phyloP scores from a whole-genome alignment of 2,888 invertebrate species.

The Coleophora flavipennella region DNA sequence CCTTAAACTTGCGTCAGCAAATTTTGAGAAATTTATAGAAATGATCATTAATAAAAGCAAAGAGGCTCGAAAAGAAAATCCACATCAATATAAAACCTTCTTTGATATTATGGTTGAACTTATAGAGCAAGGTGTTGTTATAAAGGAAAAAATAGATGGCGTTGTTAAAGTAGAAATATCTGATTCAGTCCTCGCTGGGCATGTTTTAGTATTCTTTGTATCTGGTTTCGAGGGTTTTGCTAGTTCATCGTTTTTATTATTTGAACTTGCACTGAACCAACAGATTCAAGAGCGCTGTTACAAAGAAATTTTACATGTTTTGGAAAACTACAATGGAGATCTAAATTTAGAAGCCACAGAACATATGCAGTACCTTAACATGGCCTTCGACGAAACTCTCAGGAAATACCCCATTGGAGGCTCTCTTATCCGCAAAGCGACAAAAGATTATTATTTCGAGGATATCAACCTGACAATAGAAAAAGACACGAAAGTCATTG shows the following conservation, averaged over 20 bases:
- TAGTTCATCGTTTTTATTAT: constrained; percentile 20
- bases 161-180: not conserved
- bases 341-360: constrained; percentile 27
- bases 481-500: constrained; percentile 19
- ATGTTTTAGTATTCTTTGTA: not conserved
- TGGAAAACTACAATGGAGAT: constrained; percentile 15
- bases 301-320: constrained; percentile 26
- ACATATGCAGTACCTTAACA: constrained; percentile 33
- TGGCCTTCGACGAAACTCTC: constrained; percentile 26
- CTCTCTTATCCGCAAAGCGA: constrained; percentile 11
- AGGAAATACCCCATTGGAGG: constrained; percentile 21
- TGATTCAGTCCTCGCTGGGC: not conserved
- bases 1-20: not conserved
- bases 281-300: constrained; percentile 27
- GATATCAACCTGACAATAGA: constrained; percentile 19
- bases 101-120: not conserved
- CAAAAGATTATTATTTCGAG: constrained; percentile 15
- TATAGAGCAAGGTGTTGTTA: not conserved
- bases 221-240: not conserved
- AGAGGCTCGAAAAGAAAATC: not conserved
- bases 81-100: not conserved
- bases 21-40: not conserved
- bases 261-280: constrained; percentile 29
- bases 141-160: not conserved
- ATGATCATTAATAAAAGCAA: not conserved